Evolutionary conservation across 1,140 invertebrate genomes (phyloP).

Genomic region (Dryas iulia): DNA sequence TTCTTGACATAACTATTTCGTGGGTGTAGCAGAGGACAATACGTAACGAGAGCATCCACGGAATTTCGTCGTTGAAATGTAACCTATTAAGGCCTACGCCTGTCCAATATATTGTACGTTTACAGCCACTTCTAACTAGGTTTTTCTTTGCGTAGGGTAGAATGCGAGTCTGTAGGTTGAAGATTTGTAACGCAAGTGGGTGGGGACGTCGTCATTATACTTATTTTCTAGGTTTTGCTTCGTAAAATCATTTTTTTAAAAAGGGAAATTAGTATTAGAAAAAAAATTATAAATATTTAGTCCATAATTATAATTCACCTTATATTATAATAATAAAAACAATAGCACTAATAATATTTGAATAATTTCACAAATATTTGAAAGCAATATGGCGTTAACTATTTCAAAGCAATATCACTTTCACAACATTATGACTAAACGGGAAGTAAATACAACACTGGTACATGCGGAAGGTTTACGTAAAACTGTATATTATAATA

Average conservation of each 20-base stretch:
- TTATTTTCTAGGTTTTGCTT: not conserved
- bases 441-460: constrained; percentile 15
- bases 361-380: not conserved
- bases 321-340: not conserved
- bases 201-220: not conserved
- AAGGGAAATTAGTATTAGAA: not conserved
- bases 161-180: constrained; percentile 36
- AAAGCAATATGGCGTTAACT: not conserved
- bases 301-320: not conserved
- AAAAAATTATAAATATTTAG: not conserved
- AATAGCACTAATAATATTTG: not conserved
- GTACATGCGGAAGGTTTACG: constrained; percentile 8
- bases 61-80: constrained; percentile 34
- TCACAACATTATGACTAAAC: constrained; percentile 17
- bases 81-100: constrained; percentile 37
- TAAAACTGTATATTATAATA: constrained; percentile 7
- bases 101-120: constrained; percentile 16
- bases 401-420: constrained; percentile 15
- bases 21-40: constrained; percentile 51
- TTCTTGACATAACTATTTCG: constrained; percentile 61
- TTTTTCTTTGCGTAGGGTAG: constrained; percentile 38
- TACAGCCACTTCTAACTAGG: constrained; percentile 13
- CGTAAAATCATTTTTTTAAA: not conserved
- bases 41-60: constrained; percentile 24
- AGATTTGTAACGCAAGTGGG: not conserved